Conservation (phyloP, 2,113 vertebrate species). For the Aldabrachelys gigantea region DNA sequence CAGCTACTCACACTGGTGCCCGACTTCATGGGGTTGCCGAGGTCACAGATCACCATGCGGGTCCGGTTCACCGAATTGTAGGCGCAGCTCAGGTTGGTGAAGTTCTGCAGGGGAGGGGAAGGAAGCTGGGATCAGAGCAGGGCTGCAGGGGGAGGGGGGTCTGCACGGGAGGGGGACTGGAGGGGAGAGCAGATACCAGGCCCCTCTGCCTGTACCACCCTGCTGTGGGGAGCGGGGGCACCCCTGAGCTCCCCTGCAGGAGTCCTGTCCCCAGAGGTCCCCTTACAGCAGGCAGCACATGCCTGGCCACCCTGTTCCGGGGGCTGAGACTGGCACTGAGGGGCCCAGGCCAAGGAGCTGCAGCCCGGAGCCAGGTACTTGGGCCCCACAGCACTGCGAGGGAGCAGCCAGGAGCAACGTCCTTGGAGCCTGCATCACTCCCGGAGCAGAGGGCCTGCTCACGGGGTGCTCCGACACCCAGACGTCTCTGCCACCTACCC, state of each 20-base stretch:
- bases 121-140: neutral
- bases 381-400: neutral
- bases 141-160: neutral
- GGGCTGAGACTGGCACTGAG: neutral
- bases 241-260: neutral
- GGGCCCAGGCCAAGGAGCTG: neutral
- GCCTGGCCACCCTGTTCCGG: neutral
- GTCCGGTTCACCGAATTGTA: slow-evolving; percentile 88
- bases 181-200: neutral
- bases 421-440: neutral
- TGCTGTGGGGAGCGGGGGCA: neutral
- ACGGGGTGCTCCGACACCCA: too few species aligned
- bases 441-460: neutral
- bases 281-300: neutral
- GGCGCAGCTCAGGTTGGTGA: slow-evolving; percentile 87
- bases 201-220: neutral
- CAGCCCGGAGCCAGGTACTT: neutral
- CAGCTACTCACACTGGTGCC: slow-evolving; percentile 84
- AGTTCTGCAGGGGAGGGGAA: slow-evolving; percentile 75
- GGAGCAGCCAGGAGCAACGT: neutral
- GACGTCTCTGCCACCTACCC: slow-evolving; percentile 73
- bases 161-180: neutral
- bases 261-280: neutral
- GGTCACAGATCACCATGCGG: slow-evolving; percentile 88
- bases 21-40: slow-evolving; percentile 94